Percentiles rank a stretch among this genome's conserved stretches.
Evolutionary conservation across 2,888 invertebrate genomes (phyloP).

Genomic region (Melanophora roralis): DNA sequence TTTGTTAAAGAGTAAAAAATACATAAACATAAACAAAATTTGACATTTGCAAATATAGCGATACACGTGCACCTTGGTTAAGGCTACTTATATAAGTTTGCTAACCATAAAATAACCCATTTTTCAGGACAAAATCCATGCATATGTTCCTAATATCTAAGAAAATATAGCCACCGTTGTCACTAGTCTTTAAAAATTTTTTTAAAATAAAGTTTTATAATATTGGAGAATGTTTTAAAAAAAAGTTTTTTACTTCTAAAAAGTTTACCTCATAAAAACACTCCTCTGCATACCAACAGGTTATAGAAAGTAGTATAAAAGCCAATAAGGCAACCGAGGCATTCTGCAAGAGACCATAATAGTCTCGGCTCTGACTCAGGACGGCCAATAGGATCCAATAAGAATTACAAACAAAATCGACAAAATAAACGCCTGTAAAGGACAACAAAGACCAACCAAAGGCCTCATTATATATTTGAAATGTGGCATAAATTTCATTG

Average conservation of each 20-base stretch:
- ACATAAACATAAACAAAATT: too few relatives aligned
- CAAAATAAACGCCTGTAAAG: constrained; percentile 69
- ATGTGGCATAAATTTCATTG: constrained; percentile 69
- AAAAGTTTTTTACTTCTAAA: constrained; percentile 7
- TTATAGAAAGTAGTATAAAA: constrained; percentile 62
- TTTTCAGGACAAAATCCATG: too few relatives aligned
- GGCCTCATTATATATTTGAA: constrained; percentile 69
- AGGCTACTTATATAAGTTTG: too few relatives aligned
- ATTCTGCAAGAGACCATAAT: constrained; percentile 47
- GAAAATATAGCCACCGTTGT: too few relatives aligned
- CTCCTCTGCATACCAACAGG: constrained; percentile 73
- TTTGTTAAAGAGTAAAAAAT: too few relatives aligned
- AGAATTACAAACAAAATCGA: constrained; percentile 72
- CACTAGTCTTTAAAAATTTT: too few relatives aligned
- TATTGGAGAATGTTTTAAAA: too few relatives aligned
- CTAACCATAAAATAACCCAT: too few relatives aligned
- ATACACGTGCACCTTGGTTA: too few relatives aligned
- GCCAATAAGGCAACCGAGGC: constrained; percentile 63
- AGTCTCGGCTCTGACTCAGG: constrained; percentile 21
- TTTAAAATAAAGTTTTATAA: too few relatives aligned
- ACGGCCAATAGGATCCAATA: constrained; percentile 69
- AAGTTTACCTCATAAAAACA: constrained; percentile 67
- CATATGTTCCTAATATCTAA: too few relatives aligned
- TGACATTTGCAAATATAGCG: too few relatives aligned
- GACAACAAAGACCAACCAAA: constrained; percentile 74